A percentile compares a stretch with the other conserved stretches of the same genome.
phyloP scores from a whole-genome alignment of 2,888 invertebrate genomes.

The Cyrtodaria siliqua region DNA sequence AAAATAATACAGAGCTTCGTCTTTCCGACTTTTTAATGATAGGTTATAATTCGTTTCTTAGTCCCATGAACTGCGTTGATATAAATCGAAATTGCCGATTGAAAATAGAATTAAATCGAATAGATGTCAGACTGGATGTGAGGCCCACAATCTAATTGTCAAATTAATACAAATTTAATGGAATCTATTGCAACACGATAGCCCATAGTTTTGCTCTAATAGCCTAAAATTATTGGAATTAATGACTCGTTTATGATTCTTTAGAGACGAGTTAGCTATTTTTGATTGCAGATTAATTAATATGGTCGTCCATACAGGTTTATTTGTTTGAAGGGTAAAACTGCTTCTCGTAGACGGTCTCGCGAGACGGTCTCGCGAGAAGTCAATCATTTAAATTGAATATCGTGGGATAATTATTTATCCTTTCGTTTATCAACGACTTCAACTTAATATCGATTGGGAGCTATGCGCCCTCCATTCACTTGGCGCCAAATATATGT shows the following conservation, averaged over 20 bases:
- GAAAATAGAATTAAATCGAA: constrained; percentile 54
- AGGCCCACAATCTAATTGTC: constrained; percentile 59
- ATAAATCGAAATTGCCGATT: constrained; percentile 40
- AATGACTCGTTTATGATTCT: constrained; percentile 58
- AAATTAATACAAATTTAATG: constrained; percentile 67
- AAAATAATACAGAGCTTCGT: not conserved
- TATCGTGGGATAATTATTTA: too few species aligned
- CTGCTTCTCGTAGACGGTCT: too few species aligned
- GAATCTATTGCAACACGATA: constrained; percentile 56
- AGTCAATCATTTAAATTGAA: too few species aligned
- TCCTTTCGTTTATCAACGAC: too few species aligned
- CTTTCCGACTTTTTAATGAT: constrained; percentile 5
- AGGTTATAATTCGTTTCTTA: constrained; percentile 19
- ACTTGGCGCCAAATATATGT: too few species aligned
- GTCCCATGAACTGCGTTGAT: constrained; percentile 22
- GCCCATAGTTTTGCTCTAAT: constrained; percentile 61
- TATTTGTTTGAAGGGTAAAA: constrained; percentile 31
- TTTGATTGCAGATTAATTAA: constrained; percentile 61
- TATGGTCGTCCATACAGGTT: constrained; percentile 40
- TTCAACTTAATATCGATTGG: too few species aligned
- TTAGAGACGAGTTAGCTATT: constrained; percentile 49
- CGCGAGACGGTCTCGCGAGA: too few species aligned
- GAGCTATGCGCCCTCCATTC: too few species aligned
- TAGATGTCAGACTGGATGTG: constrained; percentile 40
- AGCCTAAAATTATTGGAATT: constrained; percentile 60